phyloP scores from a whole-genome alignment of 2,888 invertebrate species.

The Patella pellucida region DNA sequence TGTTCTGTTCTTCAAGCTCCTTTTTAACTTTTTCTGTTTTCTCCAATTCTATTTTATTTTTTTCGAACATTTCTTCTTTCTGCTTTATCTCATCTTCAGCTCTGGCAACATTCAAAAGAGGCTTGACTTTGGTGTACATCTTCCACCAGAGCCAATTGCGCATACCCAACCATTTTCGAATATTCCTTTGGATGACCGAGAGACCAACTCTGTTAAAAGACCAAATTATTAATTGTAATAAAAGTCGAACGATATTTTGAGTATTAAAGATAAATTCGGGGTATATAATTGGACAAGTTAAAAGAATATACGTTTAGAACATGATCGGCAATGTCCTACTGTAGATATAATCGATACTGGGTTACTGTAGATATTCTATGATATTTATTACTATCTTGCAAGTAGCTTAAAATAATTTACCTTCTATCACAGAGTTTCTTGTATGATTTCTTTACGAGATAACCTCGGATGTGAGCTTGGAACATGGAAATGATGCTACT shows the following conservation, averaged over 20 bases:
- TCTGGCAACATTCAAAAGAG: slow-evolving; percentile 98
- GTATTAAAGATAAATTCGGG: too few species aligned
- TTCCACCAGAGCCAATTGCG: slow-evolving; percentile 99
- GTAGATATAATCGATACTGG: too few species aligned
- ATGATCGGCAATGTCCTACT: too few species aligned
- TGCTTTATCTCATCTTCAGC: slow-evolving; percentile 99
- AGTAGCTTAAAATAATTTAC: slow-evolving; percentile 64
- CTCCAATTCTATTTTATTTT: slow-evolving; percentile 93
- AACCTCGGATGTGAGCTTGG: slow-evolving; percentile 93
- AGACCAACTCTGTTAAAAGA: slow-evolving; percentile 81
- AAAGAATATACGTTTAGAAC: too few species aligned
- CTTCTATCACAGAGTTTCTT: slow-evolving; percentile 98
- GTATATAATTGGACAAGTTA: too few species aligned
- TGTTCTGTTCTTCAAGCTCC: slow-evolving; percentile 94
- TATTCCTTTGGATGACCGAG: slow-evolving; percentile 98
- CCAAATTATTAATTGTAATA: too few species aligned
- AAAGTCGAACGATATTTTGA: too few species aligned
- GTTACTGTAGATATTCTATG: too few species aligned
- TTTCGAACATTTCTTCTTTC: slow-evolving; percentile 94
- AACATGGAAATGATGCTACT: slow-evolving; percentile 94
- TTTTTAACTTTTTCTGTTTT: slow-evolving; percentile 97
- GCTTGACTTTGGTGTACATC: slow-evolving; percentile 84
- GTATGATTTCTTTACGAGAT: slow-evolving; percentile 80
- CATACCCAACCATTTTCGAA: slow-evolving; percentile 98
- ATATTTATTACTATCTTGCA: too few species aligned